Percentiles rank a stretch among this genome's conserved stretches.
Conservation (phyloP, 2,113 vertebrate species). For the Poeciliopsis retropinna region DNA sequence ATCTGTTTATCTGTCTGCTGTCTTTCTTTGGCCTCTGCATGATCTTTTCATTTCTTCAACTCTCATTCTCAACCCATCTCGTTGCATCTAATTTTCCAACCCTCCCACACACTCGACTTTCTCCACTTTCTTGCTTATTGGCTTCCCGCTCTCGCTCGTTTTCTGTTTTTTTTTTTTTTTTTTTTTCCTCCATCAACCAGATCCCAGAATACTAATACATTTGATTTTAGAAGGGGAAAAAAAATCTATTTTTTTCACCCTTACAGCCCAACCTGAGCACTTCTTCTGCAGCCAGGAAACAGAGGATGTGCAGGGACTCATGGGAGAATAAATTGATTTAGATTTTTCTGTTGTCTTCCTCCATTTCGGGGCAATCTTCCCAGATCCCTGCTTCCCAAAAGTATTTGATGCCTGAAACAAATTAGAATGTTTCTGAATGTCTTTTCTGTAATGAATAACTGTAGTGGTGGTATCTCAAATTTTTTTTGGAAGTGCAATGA, state of each 20-base stretch:
- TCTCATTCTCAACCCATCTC: conserved; percentile 39
- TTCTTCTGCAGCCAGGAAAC: conserved; percentile 38
- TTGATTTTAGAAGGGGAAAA: not conserved
- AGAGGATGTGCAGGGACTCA: conserved; percentile 30
- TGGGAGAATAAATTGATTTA: conserved; percentile 11
- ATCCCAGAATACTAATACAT: conserved; percentile 44
- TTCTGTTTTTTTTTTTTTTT: not conserved
- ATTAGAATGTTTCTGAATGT: conserved; percentile 45
- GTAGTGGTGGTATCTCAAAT: not conserved
- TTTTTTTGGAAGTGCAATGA: no score
- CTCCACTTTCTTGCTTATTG: conserved; percentile 14
- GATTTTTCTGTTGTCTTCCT: conserved; percentile 31
- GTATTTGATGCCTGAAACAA: conserved; percentile 37
- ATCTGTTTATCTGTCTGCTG: conserved; percentile 11
- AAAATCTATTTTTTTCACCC: conserved; percentile 21
- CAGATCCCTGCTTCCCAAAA: conserved; percentile 29
- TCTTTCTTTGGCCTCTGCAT: conserved; percentile 22
- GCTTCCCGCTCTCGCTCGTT: conserved; percentile 20
- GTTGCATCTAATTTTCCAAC: conserved; percentile 55
- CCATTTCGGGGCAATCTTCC: conserved; percentile 36
- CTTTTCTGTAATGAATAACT: conserved; percentile 9
- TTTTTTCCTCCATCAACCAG: conserved; percentile 17
- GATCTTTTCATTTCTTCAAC: conserved; percentile 30
- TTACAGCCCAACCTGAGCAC: conserved; percentile 24
- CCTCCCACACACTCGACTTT: conserved; percentile 47